Conservation (phyloP, 2,888 invertebrate species). For the Helleia helle region DNA sequence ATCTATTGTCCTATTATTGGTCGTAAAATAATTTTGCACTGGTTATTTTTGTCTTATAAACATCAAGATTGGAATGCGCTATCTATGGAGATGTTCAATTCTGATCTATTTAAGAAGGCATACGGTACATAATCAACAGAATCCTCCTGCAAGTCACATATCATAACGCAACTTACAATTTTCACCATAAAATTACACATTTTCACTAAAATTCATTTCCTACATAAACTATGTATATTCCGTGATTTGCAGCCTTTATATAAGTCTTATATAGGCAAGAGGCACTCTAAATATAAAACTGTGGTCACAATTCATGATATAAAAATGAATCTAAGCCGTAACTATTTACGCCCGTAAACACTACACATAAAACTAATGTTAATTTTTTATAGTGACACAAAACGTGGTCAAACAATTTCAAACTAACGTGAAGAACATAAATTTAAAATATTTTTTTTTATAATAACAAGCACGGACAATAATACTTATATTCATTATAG, state of each 20-base stretch:
- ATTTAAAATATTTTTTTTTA: too few relatives aligned
- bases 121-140: conserved; percentile 15
- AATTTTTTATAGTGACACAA: too few relatives aligned
- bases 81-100: conserved; percentile 35
- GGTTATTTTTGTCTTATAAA: conserved; percentile 30
- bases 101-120: neutral
- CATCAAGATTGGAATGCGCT: conserved; percentile 64
- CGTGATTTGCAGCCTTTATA: conserved; percentile 75
- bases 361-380: conserved; percentile 3
- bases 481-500: too few relatives aligned
- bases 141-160: conserved; percentile 49
- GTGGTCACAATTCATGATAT: conserved; percentile 72
- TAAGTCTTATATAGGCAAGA: conserved; percentile 76
- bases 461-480: too few relatives aligned
- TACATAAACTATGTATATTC: conserved; percentile 71
- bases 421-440: too few relatives aligned
- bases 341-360: conserved; percentile 24
- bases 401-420: too few relatives aligned
- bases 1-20: conserved; percentile 48
- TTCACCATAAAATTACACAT: conserved; percentile 68
- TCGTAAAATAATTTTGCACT: conserved; percentile 47
- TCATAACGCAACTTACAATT: conserved; percentile 75
- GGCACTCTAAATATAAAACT: conserved; percentile 78
- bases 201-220: conserved; percentile 51
- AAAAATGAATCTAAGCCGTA: conserved; percentile 63